Percentiles rank a stretch among this genome's conserved stretches.
Evolutionary conservation across 1,140 invertebrate genomes (phyloP).

Genomic region (Drosophila azteca): DNA sequence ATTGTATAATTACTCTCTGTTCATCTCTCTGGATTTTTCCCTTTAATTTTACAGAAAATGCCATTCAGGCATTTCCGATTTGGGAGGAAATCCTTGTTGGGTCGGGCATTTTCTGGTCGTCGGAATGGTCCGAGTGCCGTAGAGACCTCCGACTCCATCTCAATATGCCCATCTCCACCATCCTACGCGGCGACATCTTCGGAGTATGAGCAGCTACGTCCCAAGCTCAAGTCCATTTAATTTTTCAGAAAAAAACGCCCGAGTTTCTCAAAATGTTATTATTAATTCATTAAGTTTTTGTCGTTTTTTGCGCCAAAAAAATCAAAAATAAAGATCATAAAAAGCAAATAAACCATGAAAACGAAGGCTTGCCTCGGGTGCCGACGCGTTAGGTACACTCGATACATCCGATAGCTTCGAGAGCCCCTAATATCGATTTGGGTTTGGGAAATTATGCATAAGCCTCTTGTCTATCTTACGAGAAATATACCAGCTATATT

Average conservation of each 20-base stretch:
- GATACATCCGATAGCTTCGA: not conserved
- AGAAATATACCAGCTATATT: too few species aligned
- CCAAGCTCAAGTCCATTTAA: conserved; percentile 49
- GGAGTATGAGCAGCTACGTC: conserved; percentile 10
- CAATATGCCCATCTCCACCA: conserved; percentile 1
- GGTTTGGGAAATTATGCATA: too few species aligned
- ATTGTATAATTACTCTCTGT: too few species aligned
- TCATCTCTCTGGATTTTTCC: too few species aligned
- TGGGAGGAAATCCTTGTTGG: too few species aligned
- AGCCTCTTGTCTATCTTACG: too few species aligned
- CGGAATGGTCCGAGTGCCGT: conserved; percentile 45
- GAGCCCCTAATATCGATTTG: too few species aligned
- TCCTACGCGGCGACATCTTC: not conserved
- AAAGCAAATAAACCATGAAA: not conserved
- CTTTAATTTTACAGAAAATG: too few species aligned
- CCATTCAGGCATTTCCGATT: too few species aligned
- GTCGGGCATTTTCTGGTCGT: conserved; percentile 13
- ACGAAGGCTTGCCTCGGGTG: not conserved
- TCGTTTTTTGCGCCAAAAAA: conserved; percentile 33
- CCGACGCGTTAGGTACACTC: conserved; percentile 4
- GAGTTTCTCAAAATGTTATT: conserved; percentile 83
- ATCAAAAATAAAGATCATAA: too few species aligned
- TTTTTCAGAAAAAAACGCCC: conserved; percentile 80
- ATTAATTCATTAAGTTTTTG: conserved; percentile 82
- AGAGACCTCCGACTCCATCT: conserved; percentile 39